A percentile compares a stretch with the other conserved stretches of the same genome.
These are phyloP conservation scores for Agrypnus murinus DNA, from an alignment of 2,888 invertebrate species.

Conservation along the genomic window DNA sequence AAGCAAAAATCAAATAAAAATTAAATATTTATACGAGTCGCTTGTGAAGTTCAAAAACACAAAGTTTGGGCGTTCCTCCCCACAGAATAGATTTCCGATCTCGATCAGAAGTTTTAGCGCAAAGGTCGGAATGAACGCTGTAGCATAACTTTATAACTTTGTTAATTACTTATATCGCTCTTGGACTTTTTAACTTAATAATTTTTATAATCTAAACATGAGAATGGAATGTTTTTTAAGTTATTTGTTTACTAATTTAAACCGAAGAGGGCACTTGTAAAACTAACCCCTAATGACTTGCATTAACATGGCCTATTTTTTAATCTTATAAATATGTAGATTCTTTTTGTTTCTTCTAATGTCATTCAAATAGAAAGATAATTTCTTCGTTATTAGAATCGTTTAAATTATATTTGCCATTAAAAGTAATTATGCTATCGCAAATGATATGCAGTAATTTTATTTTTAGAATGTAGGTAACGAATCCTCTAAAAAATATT, in stretches of 20 bases:
- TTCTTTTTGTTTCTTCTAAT: conserved; percentile 29
- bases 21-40: conserved; percentile 29
- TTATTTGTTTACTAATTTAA: background rate
- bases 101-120: conserved; percentile 27
- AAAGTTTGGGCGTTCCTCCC: conserved; percentile 14
- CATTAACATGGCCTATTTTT: conserved; percentile 23
- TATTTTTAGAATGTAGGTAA: too few relatives aligned
- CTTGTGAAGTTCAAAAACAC: conserved; percentile 30
- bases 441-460: background rate
- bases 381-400: conserved; percentile 15
- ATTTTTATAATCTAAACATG: too few relatives aligned
- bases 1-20: conserved; percentile 21
- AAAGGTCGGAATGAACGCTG: conserved; percentile 22
- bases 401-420: conserved; percentile 20
- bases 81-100: conserved; percentile 26
- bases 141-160: conserved; percentile 26
- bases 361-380: conserved; percentile 22
- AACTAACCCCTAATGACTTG: conserved; percentile 23
- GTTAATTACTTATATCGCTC: conserved; percentile 17
- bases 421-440: conserved; percentile 19
- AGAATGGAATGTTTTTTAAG: too few relatives aligned
- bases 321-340: conserved; percentile 27
- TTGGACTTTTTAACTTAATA: background rate
- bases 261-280: conserved; percentile 15
- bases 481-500: too few relatives aligned